phyloP scores from a whole-genome alignment of 1,140 invertebrate species.

The Pogonomyrmex californicus region DNA sequence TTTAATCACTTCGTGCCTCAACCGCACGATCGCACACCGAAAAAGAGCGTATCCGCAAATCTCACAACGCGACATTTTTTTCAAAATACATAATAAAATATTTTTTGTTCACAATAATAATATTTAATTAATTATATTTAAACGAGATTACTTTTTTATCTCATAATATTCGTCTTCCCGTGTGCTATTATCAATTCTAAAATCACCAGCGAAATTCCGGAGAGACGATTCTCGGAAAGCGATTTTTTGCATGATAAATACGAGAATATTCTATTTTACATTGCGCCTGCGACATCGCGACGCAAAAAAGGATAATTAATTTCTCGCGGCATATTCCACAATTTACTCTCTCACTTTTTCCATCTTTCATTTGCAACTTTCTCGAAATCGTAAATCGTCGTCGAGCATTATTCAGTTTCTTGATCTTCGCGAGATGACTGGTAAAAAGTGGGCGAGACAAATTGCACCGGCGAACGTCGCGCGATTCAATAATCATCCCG shows the following conservation, averaged over 20 bases:
- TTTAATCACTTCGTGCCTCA: conserved; percentile 16
- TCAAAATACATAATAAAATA: too few relatives aligned
- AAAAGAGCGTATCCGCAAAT: neutral
- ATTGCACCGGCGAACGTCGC: conserved; percentile 38
- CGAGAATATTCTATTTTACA: neutral
- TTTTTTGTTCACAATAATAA: neutral
- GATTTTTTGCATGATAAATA: neutral
- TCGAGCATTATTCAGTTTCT: neutral
- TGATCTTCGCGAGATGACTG: neutral
- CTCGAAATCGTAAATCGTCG: neutral
- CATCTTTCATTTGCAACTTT: neutral
- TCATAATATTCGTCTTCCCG: too few relatives aligned
- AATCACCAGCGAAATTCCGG: neutral
- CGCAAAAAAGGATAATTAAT: neutral
- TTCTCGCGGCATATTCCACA: neutral
- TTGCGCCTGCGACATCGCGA: neutral
- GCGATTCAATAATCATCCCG: conserved; percentile 67
- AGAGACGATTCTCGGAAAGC: neutral
- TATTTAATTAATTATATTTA: neutral
- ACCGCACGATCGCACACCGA: neutral
- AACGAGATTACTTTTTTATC: neutral
- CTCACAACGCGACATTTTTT: neutral
- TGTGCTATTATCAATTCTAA: neutral
- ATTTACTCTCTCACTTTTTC: neutral
- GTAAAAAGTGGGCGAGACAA: neutral